These are phyloP conservation scores for Pristis pectinata DNA, from an alignment of 2,797 vertebrate genomes.

Conservation along the genomic window DNA sequence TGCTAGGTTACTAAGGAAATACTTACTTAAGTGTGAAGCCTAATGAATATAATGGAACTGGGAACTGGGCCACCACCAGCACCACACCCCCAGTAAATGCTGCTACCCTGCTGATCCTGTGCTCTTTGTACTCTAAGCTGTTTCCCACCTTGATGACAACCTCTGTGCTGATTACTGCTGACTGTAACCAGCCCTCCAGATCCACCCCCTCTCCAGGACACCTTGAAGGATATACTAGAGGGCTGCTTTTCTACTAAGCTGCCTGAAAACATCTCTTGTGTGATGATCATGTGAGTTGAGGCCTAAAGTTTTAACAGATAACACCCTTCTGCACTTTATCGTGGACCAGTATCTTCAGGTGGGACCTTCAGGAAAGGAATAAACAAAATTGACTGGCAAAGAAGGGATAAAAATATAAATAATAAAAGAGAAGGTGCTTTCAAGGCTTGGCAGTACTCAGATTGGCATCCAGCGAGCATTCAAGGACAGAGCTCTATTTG, in stretches of 20 bases:
- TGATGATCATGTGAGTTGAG: neutral
- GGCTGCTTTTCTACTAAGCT: neutral
- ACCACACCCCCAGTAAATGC: neutral
- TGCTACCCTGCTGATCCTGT: neutral
- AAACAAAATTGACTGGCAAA: neutral
- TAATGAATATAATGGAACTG: neutral
- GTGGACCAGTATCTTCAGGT: neutral
- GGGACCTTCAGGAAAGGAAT: neutral
- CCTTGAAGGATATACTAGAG: neutral
- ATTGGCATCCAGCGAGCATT: constrained; percentile 13
- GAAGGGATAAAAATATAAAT: neutral
- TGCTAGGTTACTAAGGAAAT: neutral
- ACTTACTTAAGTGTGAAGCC: neutral
- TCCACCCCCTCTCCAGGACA: neutral
- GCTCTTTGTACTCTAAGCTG: neutral
- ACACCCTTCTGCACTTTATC: neutral
- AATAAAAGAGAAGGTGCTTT: neutral
- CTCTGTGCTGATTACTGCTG: neutral
- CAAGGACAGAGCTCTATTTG: neutral
- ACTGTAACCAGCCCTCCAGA: neutral
- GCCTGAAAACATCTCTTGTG: too few relatives aligned
- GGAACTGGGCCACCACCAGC: too few relatives aligned
- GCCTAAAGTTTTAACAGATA: neutral
- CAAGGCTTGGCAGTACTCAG: too few relatives aligned
- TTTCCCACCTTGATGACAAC: neutral